These are phyloP conservation scores for Chiloscyllium plagiosum DNA, from an alignment of 2,113 vertebrate species.

Conservation along the genomic window DNA sequence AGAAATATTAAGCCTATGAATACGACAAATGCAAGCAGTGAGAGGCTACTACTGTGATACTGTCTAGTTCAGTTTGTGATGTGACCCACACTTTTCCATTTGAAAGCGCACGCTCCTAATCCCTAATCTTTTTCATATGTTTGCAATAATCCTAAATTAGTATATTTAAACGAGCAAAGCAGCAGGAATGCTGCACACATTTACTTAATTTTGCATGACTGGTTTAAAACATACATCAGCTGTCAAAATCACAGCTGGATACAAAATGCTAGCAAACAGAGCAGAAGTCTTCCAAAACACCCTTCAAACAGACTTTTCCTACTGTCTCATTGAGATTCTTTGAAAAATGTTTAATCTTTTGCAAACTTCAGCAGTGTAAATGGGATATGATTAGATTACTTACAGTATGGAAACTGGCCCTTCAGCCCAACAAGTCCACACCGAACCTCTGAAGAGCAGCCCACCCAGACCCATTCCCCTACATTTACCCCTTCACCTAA, in stretches of 20 bases:
- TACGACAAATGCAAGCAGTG: background rate
- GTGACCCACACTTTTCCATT: slow-evolving; percentile 13
- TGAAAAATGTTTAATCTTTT: background rate
- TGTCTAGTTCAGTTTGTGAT: background rate
- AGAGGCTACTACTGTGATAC: background rate
- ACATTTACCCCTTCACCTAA: no score
- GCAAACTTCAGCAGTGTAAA: background rate
- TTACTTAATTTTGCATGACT: slow-evolving; percentile 34
- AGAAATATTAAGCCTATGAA: background rate
- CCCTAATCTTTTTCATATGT: slow-evolving; percentile 34
- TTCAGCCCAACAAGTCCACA: no score
- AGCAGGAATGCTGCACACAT: slow-evolving; percentile 33
- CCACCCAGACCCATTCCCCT: no score
- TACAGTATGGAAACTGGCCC: no score
- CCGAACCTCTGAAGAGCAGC: no score
- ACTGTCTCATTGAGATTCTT: background rate
- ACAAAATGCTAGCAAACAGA: slow-evolving; percentile 6
- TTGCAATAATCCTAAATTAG: slow-evolving; percentile 38
- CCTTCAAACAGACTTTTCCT: background rate
- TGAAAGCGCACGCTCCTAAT: slow-evolving; percentile 2
- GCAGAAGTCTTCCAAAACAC: background rate
- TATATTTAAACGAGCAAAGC: slow-evolving; percentile 34
- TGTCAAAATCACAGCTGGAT: slow-evolving; percentile 32
- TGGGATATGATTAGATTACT: background rate
- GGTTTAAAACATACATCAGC: slow-evolving; percentile 19